phyloP scores from a whole-genome alignment of 2,797 vertebrate genomes.

The Mareca penelope region DNA sequence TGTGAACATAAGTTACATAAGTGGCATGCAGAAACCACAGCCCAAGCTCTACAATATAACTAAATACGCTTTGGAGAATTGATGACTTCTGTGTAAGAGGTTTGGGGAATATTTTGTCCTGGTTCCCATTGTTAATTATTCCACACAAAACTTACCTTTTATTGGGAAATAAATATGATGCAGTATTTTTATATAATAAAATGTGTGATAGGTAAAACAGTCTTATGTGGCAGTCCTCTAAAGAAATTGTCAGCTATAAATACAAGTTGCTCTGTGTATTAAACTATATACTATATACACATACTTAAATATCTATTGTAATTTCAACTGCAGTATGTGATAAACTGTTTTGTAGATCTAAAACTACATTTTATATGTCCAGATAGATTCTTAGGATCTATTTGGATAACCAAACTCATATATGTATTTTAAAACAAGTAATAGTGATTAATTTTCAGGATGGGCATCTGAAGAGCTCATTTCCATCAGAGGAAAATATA shows the following conservation, averaged over 20 bases:
- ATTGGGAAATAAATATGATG: background rate
- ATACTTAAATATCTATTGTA: background rate
- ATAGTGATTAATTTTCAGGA: background rate
- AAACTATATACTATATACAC: background rate
- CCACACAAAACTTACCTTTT: background rate
- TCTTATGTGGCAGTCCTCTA: background rate
- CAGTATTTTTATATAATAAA: background rate
- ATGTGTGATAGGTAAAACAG: background rate
- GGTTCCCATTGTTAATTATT: background rate
- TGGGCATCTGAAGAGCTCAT: background rate
- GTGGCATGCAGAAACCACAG: background rate
- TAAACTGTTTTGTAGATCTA: background rate
- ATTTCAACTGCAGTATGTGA: background rate
- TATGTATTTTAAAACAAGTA: background rate
- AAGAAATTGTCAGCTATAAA: background rate
- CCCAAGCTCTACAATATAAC: background rate
- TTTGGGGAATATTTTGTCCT: background rate
- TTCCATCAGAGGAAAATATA: background rate
- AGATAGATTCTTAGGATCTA: background rate
- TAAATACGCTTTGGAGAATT: background rate
- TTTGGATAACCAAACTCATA: background rate
- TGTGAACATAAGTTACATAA: rapidly evolving
- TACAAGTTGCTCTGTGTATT: background rate
- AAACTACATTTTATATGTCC: background rate
- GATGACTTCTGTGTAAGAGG: background rate